Conservation (phyloP, 1,140 invertebrate species). For the Pseudomyrmex sp. region DNA sequence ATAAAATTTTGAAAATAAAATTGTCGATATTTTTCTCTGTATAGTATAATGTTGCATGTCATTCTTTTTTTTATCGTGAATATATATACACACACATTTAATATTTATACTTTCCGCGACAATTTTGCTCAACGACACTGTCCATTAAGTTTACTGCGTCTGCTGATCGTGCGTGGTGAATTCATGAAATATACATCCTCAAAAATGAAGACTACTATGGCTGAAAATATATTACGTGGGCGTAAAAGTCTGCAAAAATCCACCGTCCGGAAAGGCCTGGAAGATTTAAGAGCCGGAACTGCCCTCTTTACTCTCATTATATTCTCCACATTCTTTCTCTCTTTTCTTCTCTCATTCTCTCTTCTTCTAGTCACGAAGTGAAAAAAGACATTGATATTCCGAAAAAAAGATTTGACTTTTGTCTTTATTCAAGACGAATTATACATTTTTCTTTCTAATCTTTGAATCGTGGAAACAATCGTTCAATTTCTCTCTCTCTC, state of each 20-base stretch:
- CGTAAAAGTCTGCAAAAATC: background rate
- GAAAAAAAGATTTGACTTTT: background rate
- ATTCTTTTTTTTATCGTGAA: too few relatives aligned
- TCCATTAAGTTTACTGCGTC: too few relatives aligned
- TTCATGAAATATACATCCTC: too few relatives aligned
- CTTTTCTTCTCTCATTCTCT: background rate
- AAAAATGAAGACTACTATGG: too few relatives aligned
- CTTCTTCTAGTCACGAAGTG: background rate
- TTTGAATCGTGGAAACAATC: background rate
- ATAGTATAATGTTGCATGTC: too few relatives aligned
- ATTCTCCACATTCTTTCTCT: background rate
- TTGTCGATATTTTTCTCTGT: too few relatives aligned
- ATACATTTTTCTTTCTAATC: background rate
- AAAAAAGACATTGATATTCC: constrained; percentile 46
- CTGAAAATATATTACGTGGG: background rate
- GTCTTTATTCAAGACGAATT: background rate
- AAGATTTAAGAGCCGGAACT: constrained; percentile 43
- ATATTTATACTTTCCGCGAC: too few relatives aligned
- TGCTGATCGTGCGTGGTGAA: too few relatives aligned
- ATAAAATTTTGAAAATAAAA: too few relatives aligned
- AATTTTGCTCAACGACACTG: too few relatives aligned
- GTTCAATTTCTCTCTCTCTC: background rate
- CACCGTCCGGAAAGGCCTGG: constrained; percentile 17
- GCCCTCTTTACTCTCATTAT: constrained; percentile 63
- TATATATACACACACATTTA: too few relatives aligned